Conservation (phyloP, 2,888 invertebrate species). For the Cosmorhoe ocellata region DNA sequence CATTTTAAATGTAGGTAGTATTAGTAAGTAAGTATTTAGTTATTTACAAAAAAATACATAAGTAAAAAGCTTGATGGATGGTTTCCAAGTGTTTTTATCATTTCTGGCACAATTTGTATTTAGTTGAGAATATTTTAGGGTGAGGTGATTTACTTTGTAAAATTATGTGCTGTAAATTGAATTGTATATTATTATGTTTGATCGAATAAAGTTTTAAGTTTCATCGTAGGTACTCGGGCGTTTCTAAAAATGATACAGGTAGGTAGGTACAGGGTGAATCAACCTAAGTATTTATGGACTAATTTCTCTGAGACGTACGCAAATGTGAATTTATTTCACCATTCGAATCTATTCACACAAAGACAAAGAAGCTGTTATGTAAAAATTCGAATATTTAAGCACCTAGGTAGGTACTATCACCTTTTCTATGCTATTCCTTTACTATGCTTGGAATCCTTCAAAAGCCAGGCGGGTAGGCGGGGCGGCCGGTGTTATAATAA, state of each 20-base stretch:
- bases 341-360: conserved; percentile 2
- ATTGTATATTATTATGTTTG: neutral
- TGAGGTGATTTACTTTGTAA: neutral
- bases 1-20: too few species aligned
- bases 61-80: too few species aligned
- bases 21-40: too few species aligned
- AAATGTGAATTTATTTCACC: conserved; percentile 11
- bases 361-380: conserved; percentile 28
- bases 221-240: neutral
- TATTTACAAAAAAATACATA: too few species aligned
- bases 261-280: too few species aligned
- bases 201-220: neutral
- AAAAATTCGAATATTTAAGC: conserved; percentile 27
- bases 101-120: conserved; percentile 8
- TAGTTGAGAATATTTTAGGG: neutral
- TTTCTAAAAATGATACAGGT: too few species aligned
- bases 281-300: neutral
- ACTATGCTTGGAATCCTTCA: conserved; percentile 57
- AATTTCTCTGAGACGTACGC: conserved; percentile 1
- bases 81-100: conserved; percentile 12
- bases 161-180: conserved; percentile 1
- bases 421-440: conserved; percentile 33
- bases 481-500: too few species aligned
- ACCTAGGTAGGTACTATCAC: conserved; percentile 20
- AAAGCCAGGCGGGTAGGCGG: too few species aligned